phyloP scores from a whole-genome alignment of 2,797 vertebrate genomes.

The Paramormyrops hopkinsi region DNA sequence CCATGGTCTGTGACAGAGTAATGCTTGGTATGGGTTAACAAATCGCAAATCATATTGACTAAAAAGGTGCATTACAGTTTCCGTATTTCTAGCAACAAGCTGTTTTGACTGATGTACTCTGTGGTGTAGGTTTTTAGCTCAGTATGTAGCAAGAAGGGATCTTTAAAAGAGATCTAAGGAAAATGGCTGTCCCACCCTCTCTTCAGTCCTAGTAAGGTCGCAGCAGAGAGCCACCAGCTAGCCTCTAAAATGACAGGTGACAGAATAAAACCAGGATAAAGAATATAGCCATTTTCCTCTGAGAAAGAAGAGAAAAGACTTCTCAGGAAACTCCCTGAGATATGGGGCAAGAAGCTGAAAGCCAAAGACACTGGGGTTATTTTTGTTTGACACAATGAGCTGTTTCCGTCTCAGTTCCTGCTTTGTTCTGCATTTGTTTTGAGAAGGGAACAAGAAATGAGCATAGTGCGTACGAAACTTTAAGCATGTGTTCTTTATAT shows the following conservation, averaged over 20 bases:
- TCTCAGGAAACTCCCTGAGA: conserved; percentile 2
- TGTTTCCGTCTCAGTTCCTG: background rate
- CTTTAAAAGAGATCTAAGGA: background rate
- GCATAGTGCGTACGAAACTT: background rate
- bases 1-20: background rate
- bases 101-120: background rate
- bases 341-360: background rate
- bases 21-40: background rate
- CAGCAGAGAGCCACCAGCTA: background rate
- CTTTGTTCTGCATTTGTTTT: conserved; percentile 8
- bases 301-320: background rate
- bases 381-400: conserved; percentile 13
- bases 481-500: background rate
- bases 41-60: background rate
- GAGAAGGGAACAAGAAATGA: background rate
- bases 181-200: background rate
- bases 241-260: conserved; percentile 8
- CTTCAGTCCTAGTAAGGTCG: background rate
- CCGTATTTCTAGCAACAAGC: background rate
- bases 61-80: background rate
- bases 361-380: background rate
- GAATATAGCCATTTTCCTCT: background rate
- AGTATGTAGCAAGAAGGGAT: background rate
- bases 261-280: conserved; percentile 16
- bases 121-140: background rate